Conservation (phyloP, 2,113 vertebrate genomes). For the Epinephelus moara region DNA sequence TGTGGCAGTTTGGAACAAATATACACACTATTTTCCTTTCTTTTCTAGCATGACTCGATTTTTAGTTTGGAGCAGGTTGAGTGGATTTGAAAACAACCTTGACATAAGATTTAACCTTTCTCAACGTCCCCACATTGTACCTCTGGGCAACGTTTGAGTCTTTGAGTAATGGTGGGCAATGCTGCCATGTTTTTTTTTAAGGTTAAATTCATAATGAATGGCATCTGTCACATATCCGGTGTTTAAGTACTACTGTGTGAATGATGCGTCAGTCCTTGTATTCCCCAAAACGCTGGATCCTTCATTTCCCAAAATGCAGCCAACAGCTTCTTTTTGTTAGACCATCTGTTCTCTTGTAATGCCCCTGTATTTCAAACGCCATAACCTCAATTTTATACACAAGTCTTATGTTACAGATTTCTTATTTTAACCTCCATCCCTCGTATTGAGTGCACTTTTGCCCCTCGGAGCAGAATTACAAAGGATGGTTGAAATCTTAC, state of each 20-base stretch:
- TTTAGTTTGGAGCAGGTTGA: background rate
- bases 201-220: no score
- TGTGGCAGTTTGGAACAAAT: background rate
- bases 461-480: no score
- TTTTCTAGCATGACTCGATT: background rate
- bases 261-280: background rate
- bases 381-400: background rate
- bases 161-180: no score
- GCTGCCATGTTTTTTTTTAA: no score
- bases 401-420: background rate
- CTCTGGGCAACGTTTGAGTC: no score
- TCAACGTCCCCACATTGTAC: background rate
- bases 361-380: background rate
- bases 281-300: background rate
- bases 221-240: background rate
- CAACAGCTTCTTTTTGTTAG: background rate
- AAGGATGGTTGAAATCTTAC: no score
- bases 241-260: background rate
- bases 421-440: no score
- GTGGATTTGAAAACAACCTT: background rate
- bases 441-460: no score
- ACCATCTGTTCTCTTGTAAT: no score
- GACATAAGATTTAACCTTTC: background rate
- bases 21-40: background rate
- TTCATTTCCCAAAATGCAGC: background rate